A percentile compares a stretch with the other conserved stretches of the same genome.
Evolutionary conservation across 2,797 vertebrate species (phyloP).

Genomic region (Cephalopachus bancanus): DNA sequence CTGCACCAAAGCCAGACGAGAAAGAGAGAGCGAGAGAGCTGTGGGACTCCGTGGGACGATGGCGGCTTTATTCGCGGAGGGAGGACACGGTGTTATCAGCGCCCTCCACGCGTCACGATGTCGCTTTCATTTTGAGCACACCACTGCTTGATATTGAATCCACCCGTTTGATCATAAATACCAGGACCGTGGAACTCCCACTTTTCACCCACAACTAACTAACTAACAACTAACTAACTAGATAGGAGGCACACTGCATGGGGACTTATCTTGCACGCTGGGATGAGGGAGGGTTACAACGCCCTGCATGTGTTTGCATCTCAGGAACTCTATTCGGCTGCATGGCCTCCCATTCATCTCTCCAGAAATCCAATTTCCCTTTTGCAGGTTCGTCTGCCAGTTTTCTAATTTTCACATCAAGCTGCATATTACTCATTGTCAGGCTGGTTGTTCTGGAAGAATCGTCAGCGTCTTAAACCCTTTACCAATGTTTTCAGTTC

Average conservation of each 20-base stretch:
- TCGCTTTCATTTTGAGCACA: constrained; percentile 94
- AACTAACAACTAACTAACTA: constrained; percentile 81
- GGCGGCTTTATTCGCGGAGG: constrained; percentile 89
- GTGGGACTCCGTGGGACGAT: constrained; percentile 90
- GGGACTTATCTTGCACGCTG: neutral
- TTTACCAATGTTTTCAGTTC: constrained; percentile 63
- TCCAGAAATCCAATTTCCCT: constrained; percentile 83
- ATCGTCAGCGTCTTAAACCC: constrained; percentile 72
- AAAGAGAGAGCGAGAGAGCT: constrained; percentile 82
- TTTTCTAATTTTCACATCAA: constrained; percentile 85
- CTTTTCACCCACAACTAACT: constrained; percentile 84
- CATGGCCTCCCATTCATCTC: constrained; percentile 67
- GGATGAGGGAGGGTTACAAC: neutral
- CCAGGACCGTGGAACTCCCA: constrained; percentile 88
- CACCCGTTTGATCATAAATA: constrained; percentile 94
- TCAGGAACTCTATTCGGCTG: constrained; percentile 74
- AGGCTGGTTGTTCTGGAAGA: constrained; percentile 79
- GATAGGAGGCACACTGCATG: constrained; percentile 63
- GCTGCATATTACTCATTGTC: constrained; percentile 79
- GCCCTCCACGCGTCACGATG: constrained; percentile 94
- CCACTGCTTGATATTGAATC: constrained; percentile 96
- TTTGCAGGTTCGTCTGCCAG: constrained; percentile 74
- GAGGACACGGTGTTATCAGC: constrained; percentile 93
- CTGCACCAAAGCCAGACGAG: neutral
- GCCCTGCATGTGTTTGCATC: constrained; percentile 60